phyloP scores from a whole-genome alignment of 2,797 vertebrate species.

The Eremophila alpestris region DNA sequence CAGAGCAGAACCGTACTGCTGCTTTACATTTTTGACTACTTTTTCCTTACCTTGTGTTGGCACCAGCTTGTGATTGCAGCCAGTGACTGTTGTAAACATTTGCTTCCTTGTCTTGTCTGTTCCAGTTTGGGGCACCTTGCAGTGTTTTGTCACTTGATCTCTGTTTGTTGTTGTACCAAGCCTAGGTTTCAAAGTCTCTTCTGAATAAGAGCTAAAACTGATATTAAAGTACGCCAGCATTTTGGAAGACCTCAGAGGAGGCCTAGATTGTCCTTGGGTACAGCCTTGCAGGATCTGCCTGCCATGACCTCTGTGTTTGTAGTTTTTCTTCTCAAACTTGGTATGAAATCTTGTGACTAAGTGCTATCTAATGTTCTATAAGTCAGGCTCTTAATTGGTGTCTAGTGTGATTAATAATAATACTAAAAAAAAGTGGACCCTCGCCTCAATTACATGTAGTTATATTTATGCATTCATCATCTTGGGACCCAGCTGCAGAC shows the following conservation, averaged over 20 bases:
- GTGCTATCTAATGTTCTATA: not conserved
- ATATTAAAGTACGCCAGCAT: not conserved
- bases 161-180: not conserved
- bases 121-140: not conserved
- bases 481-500: not conserved
- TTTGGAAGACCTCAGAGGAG: not conserved
- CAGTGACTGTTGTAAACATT: not conserved
- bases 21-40: not conserved
- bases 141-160: not conserved
- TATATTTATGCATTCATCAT: not conserved
- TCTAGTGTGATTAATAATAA: not conserved
- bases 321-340: not conserved
- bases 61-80: not conserved
- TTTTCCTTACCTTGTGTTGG: not conserved
- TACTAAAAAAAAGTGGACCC: not conserved
- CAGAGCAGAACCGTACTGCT: not conserved
- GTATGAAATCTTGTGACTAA: not conserved
- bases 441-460: not conserved
- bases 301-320: not conserved
- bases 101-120: not conserved
- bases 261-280: not conserved
- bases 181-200: not conserved
- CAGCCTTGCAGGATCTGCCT: not conserved
- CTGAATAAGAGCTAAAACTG: not conserved
- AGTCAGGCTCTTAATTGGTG: not conserved